phyloP scores from a whole-genome alignment of 2,888 invertebrate genomes.

The Maniola hyperantus region DNA sequence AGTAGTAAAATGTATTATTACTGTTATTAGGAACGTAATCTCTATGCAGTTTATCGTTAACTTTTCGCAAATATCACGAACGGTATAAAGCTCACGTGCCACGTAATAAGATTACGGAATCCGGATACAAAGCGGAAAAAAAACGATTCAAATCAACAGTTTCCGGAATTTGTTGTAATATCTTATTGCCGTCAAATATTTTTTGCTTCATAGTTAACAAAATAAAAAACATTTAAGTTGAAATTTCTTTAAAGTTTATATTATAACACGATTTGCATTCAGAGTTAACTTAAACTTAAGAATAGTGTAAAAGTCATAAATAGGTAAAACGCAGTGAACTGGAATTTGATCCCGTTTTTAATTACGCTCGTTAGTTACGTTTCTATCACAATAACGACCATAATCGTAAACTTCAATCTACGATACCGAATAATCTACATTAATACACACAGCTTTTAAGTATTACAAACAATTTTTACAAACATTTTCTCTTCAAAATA shows the following conservation, averaged over 20 bases:
- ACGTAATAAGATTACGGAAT: slow-evolving; percentile 64
- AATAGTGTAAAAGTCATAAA: slow-evolving; percentile 9
- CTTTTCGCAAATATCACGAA: slow-evolving; percentile 70
- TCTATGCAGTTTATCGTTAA: slow-evolving; percentile 54
- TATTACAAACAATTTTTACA: slow-evolving; percentile 43
- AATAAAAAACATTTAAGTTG: slow-evolving; percentile 61
- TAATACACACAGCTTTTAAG: slow-evolving; percentile 53
- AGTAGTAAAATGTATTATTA: no score
- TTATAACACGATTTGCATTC: slow-evolving; percentile 40
- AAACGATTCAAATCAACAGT: slow-evolving; percentile 62
- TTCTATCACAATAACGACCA: slow-evolving; percentile 62
- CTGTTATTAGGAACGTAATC: not conserved
- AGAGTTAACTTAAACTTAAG: slow-evolving; percentile 8
- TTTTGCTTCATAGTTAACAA: slow-evolving; percentile 48
- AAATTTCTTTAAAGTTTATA: slow-evolving; percentile 49
- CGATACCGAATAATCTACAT: slow-evolving; percentile 62
- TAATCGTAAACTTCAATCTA: slow-evolving; percentile 76
- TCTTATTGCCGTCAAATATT: slow-evolving; percentile 42
- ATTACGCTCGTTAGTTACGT: slow-evolving; percentile 53
- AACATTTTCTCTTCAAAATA: not conserved
- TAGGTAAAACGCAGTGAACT: slow-evolving; percentile 4
- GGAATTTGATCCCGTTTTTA: slow-evolving; percentile 45
- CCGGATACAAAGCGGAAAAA: slow-evolving; percentile 54
- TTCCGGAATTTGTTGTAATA: slow-evolving; percentile 65
- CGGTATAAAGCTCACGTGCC: slow-evolving; percentile 71